These are phyloP conservation scores for Sebastes hopkinsi DNA, from an alignment of 2,797 vertebrate genomes.

Conservation along the genomic window DNA sequence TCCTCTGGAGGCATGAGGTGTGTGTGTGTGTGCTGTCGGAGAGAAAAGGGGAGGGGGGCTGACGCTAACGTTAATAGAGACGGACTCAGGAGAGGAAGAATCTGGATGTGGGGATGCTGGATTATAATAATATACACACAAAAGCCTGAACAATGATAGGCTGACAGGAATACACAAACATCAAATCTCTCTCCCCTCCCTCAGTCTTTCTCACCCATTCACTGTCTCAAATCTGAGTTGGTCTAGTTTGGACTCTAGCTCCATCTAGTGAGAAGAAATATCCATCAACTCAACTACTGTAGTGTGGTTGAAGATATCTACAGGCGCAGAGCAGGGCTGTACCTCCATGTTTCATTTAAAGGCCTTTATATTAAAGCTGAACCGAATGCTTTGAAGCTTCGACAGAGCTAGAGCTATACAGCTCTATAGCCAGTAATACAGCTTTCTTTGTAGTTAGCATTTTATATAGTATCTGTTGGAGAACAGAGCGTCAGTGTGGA, in stretches of 20 bases:
- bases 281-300: neutral
- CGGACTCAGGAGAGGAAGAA: conserved; percentile 3
- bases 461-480: neutral
- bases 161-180: neutral
- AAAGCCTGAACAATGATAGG: conserved; percentile 4
- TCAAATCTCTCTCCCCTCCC: neutral
- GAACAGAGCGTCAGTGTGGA: no score
- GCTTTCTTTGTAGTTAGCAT: no score
- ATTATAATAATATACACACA: neutral
- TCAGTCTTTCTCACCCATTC: neutral
- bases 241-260: conserved; percentile 46
- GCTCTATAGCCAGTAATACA: no score
- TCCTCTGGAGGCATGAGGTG: conserved; percentile 18
- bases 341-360: neutral
- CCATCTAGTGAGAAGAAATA: conserved; percentile 61
- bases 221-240: neutral
- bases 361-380: no score
- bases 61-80: conserved; percentile 3
- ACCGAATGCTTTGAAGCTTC: no score
- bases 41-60: neutral
- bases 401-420: no score
- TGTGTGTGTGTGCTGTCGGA: conserved; percentile 2
- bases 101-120: conserved; percentile 3
- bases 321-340: neutral
- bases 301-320: neutral